Evolutionary conservation across 2,797 vertebrate genomes (phyloP).

Genomic region (Mormyrus hasselquistii): DNA sequence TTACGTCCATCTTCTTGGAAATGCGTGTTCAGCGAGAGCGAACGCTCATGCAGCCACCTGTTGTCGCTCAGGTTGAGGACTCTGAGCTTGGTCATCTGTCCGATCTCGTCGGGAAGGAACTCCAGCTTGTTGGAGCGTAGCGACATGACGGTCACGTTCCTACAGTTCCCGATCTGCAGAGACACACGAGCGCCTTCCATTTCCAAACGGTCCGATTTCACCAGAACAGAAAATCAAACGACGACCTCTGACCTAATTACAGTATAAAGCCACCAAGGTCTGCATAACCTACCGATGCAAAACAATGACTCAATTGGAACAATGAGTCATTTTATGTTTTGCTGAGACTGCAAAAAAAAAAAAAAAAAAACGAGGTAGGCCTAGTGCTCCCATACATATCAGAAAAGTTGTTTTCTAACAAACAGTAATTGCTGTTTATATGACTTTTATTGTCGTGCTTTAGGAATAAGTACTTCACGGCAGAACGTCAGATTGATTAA

Average conservation of each 20-base stretch:
- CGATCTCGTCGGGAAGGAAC: constrained; percentile 96
- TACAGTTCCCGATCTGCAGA: constrained; percentile 90
- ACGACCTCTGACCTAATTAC: not conserved
- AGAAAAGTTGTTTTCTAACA: not conserved
- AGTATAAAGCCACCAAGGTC: not conserved
- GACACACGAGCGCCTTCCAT: not conserved
- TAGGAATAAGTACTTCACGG: not conserved
- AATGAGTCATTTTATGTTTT: not conserved
- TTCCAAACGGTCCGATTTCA: not conserved
- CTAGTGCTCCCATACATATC: not conserved
- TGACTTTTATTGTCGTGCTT: not conserved
- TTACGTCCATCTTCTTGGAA: not conserved
- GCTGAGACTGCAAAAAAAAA: not conserved
- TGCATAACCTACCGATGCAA: not conserved
- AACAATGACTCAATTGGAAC: not conserved
- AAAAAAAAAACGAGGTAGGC: not conserved
- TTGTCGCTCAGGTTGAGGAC: constrained; percentile 97
- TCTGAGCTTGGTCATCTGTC: constrained; percentile 95
- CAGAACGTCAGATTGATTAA: not conserved
- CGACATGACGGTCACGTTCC: constrained; percentile 95
- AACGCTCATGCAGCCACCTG: constrained; percentile 61
- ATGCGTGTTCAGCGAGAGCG: not conserved
- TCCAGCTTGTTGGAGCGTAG: constrained; percentile 95
- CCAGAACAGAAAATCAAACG: not conserved
- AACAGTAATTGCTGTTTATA: not conserved